Conservation (phyloP, 1,140 invertebrate species). For the Leptonema lineaticorne region DNA sequence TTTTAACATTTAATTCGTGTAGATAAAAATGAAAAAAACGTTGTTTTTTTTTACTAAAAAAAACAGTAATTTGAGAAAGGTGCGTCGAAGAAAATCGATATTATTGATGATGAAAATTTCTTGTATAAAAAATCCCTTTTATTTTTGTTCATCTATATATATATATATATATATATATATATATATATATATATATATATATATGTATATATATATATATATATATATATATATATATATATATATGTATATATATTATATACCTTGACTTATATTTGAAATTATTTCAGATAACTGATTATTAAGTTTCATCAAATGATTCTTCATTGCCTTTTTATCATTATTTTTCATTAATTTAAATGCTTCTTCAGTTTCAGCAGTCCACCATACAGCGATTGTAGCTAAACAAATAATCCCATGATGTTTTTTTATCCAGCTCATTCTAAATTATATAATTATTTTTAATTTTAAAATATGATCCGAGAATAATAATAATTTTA, state of each 20-base stretch:
- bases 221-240: conserved; percentile 1
- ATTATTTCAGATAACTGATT: conserved; percentile 83
- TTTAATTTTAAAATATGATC: conserved; percentile 4
- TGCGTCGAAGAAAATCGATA: too few species aligned
- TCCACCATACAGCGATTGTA: conserved; percentile 91
- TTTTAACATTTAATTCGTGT: too few species aligned
- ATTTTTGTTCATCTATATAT: too few species aligned
- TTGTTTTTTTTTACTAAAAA: too few species aligned
- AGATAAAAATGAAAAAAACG: too few species aligned
- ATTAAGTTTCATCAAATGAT: conserved; percentile 79
- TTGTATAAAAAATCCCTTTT: too few species aligned
- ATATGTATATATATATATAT: background rate
- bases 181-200: background rate
- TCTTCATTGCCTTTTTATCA: conserved; percentile 84
- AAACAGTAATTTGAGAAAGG: too few species aligned
- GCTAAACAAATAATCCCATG: conserved; percentile 86
- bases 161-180: too few species aligned
- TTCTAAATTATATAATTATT: conserved; percentile 52
- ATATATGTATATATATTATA: background rate
- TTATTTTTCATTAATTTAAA: conserved; percentile 76
- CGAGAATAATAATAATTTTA: conserved; percentile 32
- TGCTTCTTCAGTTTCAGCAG: conserved; percentile 87
- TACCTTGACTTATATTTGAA: conserved; percentile 63
- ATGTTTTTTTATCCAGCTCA: conserved; percentile 85
- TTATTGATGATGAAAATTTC: too few species aligned